Percentiles rank a stretch among this genome's conserved stretches.
phyloP scores from a whole-genome alignment of 2,797 vertebrate genomes.

The Sebastes taczanowskii region DNA sequence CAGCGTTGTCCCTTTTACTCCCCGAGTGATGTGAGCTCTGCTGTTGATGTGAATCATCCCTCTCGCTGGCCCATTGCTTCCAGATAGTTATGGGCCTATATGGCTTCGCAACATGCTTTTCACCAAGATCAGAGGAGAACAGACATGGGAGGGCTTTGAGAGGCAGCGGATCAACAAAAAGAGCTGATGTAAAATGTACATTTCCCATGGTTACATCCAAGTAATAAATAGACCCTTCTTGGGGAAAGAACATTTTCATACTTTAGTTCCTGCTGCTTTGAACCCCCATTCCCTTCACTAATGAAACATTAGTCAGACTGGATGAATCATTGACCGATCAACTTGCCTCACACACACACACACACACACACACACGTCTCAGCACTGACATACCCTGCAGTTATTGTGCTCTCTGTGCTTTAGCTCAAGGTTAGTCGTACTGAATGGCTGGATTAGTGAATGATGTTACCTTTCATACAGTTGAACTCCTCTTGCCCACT shows the following conservation, averaged over 20 bases:
- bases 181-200: not conserved
- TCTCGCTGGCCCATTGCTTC: slow-evolving; percentile 60
- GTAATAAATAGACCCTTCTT: not conserved
- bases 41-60: slow-evolving; percentile 56
- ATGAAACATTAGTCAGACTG: slow-evolving; percentile 35
- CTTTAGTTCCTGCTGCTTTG: slow-evolving; percentile 2
- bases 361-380: slow-evolving; percentile 18
- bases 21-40: slow-evolving; percentile 37
- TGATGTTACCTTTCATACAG: slow-evolving; percentile 10
- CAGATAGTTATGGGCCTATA: slow-evolving; percentile 51
- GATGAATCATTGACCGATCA: slow-evolving; percentile 24
- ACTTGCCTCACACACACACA: not conserved
- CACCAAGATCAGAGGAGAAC: slow-evolving; percentile 32
- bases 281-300: not conserved
- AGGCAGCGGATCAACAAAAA: slow-evolving; percentile 10
- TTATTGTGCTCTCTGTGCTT: slow-evolving; percentile 6
- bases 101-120: slow-evolving; percentile 27
- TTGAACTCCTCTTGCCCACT: not conserved
- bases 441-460: slow-evolving; percentile 24
- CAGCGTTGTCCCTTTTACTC: slow-evolving; percentile 45
- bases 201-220: not conserved
- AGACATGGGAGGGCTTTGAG: not conserved
- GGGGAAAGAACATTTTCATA: not conserved
- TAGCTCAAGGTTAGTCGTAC: slow-evolving; percentile 42
- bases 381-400: not conserved